Evolutionary conservation across 2,797 vertebrate genomes (phyloP).

Genomic region (Trachurus trachurus): DNA sequence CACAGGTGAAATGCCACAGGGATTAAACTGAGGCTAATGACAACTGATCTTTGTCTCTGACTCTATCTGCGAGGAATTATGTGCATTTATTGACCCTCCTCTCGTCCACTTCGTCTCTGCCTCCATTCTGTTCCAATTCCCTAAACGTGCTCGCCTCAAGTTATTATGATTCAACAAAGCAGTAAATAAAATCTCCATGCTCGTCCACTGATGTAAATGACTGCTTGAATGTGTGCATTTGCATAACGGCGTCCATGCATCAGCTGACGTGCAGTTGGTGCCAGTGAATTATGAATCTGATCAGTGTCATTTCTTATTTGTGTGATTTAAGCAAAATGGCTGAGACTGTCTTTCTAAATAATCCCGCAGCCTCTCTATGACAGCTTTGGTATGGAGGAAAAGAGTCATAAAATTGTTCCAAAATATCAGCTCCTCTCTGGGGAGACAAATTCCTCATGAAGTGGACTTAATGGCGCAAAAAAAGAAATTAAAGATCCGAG

Average conservation of each 20-base stretch:
- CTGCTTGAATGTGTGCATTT: constrained; percentile 66
- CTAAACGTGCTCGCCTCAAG: constrained; percentile 38
- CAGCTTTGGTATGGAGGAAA: constrained; percentile 40
- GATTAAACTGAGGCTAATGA: constrained; percentile 61
- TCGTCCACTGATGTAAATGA: constrained; percentile 61
- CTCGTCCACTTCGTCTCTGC: constrained; percentile 36
- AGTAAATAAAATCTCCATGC: constrained; percentile 75
- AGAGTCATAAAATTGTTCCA: constrained; percentile 34
- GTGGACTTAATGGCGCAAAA: constrained; percentile 34
- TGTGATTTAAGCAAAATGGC: constrained; percentile 61
- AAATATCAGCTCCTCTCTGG: constrained; percentile 48
- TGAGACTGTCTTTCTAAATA: constrained; percentile 56
- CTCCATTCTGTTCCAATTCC: constrained; percentile 49
- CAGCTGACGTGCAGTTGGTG: constrained; percentile 60
- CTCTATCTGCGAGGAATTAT: constrained; percentile 53
- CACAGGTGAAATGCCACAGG: constrained; percentile 34
- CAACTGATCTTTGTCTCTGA: constrained; percentile 57
- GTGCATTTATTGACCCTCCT: constrained; percentile 59
- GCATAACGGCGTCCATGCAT: constrained; percentile 69
- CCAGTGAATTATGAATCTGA: constrained; percentile 67
- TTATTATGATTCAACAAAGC: constrained; percentile 74
- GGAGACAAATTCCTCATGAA: constrained; percentile 24
- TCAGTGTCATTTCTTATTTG: constrained; percentile 69
- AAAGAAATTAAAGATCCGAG: constrained; percentile 12
- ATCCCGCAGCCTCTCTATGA: constrained; percentile 37